These are phyloP conservation scores for Magallana nippona DNA, from an alignment of 2,888 invertebrate genomes.

Conservation along the genomic window DNA sequence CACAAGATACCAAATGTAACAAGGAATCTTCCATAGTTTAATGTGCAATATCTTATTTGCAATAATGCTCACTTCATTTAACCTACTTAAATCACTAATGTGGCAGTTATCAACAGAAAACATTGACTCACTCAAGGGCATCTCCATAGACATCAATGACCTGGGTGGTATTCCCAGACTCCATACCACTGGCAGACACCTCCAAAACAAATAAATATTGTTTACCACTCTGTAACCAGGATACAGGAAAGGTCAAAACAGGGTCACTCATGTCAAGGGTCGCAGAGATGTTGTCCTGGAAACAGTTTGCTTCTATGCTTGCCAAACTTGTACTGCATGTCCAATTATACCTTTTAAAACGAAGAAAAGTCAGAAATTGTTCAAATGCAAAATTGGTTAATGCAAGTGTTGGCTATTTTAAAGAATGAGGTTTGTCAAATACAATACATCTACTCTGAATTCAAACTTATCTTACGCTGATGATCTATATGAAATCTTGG, in stretches of 20 bases:
- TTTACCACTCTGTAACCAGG: slow-evolving; percentile 49
- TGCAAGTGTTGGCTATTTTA: background rate
- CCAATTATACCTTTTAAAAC: slow-evolving; percentile 61
- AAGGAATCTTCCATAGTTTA: too few relatives aligned
- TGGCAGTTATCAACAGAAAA: background rate
- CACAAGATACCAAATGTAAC: too few relatives aligned
- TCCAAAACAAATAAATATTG: slow-evolving; percentile 69
- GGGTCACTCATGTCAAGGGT: slow-evolving; percentile 53
- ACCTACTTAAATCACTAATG: background rate
- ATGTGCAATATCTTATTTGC: too few relatives aligned
- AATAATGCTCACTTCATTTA: too few relatives aligned
- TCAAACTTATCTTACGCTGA: too few relatives aligned
- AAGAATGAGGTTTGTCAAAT: too few relatives aligned
- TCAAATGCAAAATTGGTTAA: background rate
- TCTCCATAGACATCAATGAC: slow-evolving; percentile 57
- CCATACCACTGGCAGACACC: slow-evolving; percentile 56
- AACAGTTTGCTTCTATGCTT: slow-evolving; percentile 52
- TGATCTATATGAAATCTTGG: too few relatives aligned
- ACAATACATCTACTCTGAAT: too few relatives aligned
- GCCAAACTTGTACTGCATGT: slow-evolving; percentile 51
- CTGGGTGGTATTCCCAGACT: slow-evolving; percentile 59
- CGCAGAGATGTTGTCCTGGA: slow-evolving; percentile 48
- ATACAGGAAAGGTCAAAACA: slow-evolving; percentile 55
- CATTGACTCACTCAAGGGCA: background rate
- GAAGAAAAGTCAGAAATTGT: background rate